These are phyloP conservation scores for Epicampocera succincta DNA, from an alignment of 2,888 invertebrate genomes.

Conservation along the genomic window DNA sequence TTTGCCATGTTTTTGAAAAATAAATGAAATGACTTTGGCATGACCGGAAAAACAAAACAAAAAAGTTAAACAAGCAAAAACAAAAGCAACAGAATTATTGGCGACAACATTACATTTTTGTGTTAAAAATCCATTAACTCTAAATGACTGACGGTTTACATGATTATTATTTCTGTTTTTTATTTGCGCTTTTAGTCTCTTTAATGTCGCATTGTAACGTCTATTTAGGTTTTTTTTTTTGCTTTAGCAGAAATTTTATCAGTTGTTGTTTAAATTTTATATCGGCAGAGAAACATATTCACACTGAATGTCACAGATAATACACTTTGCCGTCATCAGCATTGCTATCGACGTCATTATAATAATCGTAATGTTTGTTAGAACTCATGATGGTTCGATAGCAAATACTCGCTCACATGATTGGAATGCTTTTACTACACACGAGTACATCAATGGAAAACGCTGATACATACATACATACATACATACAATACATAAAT, in stretches of 20 bases:
- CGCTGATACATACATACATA: too few relatives aligned
- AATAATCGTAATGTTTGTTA: constrained; percentile 51
- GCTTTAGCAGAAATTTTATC: constrained; percentile 7
- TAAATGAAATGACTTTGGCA: constrained; percentile 41
- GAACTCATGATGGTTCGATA: constrained; percentile 34
- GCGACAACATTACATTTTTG: constrained; percentile 59
- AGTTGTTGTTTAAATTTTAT: constrained; percentile 37
- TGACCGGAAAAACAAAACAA: constrained; percentile 53
- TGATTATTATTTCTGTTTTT: constrained; percentile 52
- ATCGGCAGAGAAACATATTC: not conserved
- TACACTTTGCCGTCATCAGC: constrained; percentile 29
- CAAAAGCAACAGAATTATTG: constrained; percentile 29
- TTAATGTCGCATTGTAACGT: constrained; percentile 8
- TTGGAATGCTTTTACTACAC: not conserved
- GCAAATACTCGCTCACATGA: constrained; percentile 11
- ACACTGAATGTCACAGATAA: constrained; percentile 56
- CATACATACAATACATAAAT: not conserved
- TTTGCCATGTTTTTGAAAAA: constrained; percentile 2
- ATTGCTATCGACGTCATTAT: constrained; percentile 31
- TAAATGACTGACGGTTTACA: constrained; percentile 65
- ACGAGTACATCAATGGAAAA: not conserved
- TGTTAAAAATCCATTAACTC: constrained; percentile 67
- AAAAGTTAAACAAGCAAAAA: not conserved
- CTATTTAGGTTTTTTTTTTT: constrained; percentile 10
- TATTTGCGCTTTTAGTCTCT: constrained; percentile 12